These are phyloP conservation scores for Trypoxylon attenuatum DNA, from an alignment of 2,888 invertebrate species.

Conservation along the genomic window DNA sequence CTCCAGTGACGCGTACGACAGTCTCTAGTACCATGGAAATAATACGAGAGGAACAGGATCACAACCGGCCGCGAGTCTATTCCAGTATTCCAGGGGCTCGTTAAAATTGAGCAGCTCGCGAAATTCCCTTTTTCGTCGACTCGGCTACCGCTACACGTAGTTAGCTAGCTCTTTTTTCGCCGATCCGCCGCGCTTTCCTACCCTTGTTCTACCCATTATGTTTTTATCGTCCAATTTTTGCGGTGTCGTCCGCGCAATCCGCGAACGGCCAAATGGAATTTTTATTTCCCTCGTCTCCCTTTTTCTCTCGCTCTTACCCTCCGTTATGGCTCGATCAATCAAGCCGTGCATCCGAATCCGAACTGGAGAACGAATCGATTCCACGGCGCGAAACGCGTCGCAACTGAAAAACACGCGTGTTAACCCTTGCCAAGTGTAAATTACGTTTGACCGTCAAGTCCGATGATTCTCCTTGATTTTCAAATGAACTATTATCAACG, in stretches of 20 bases:
- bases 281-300: too few relatives aligned
- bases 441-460: too few relatives aligned
- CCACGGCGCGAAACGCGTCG: not conserved
- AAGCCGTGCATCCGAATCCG: too few relatives aligned
- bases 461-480: too few relatives aligned
- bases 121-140: constrained; percentile 14
- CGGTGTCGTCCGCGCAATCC: not conserved
- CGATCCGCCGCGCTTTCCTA: not conserved
- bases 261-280: constrained; percentile 5
- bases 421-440: too few relatives aligned
- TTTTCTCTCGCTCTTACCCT: too few relatives aligned
- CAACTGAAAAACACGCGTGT: too few relatives aligned
- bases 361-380: too few relatives aligned
- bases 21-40: too few relatives aligned
- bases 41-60: too few relatives aligned
- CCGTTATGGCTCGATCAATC: too few relatives aligned
- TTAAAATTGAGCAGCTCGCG: constrained; percentile 51
- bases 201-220: constrained; percentile 5
- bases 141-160: constrained; percentile 9
- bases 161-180: constrained; percentile 4
- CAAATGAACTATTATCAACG: too few relatives aligned
- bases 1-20: constrained; percentile 16
- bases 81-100: constrained; percentile 51
- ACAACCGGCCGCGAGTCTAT: constrained; percentile 61
- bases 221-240: constrained; percentile 16